Conservation (phyloP, 2,113 vertebrate species). For the Urocynchramus pylzowi region DNA sequence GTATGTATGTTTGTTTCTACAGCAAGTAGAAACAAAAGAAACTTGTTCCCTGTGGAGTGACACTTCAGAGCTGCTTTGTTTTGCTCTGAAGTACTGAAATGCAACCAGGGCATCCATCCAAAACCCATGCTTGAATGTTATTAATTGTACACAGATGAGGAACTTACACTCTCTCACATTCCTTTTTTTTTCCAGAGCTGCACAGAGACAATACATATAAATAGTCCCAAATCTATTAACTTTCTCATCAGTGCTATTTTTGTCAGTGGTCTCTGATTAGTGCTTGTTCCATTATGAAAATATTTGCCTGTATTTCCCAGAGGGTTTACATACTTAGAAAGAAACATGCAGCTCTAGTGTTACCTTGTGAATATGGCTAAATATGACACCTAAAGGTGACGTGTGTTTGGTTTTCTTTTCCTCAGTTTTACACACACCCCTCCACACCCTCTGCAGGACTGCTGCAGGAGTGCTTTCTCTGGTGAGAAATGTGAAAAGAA, state of each 20-base stretch:
- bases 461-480: neutral
- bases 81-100: conserved; percentile 6
- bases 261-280: neutral
- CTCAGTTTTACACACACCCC: neutral
- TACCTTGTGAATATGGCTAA: neutral
- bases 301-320: neutral
- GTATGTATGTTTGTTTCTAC: neutral
- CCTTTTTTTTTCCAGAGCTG: neutral
- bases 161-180: neutral
- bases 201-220: neutral
- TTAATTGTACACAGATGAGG: neutral
- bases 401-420: neutral
- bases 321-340: neutral
- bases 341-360: neutral
- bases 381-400: neutral
- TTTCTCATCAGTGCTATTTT: neutral
- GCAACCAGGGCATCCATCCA: neutral
- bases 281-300: neutral
- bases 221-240: neutral
- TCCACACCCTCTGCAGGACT: neutral
- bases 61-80: neutral
- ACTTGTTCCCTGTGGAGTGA: neutral
- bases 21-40: neutral
- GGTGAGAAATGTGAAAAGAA: neutral
- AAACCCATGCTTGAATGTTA: neutral